Percentiles rank a stretch among this genome's conserved stretches.
phyloP scores from a whole-genome alignment of 2,888 invertebrate species.

The Scrobipalpa costella region DNA sequence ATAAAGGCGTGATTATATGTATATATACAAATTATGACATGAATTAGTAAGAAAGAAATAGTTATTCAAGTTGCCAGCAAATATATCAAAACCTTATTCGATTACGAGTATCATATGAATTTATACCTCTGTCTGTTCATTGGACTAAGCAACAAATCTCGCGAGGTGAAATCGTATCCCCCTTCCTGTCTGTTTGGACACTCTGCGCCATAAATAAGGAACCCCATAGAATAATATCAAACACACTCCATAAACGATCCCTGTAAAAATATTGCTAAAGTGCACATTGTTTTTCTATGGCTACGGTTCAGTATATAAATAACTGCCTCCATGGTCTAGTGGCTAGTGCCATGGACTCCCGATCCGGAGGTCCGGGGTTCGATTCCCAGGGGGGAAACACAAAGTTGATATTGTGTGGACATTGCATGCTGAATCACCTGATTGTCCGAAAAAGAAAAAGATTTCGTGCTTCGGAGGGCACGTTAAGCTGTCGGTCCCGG shows the following conservation, averaged over 20 bases:
- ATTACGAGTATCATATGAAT: neutral
- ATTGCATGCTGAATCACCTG: no score
- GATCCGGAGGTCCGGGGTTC: no score
- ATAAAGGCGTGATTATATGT: no score
- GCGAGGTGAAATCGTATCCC: constrained; percentile 7
- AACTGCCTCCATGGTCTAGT: no score
- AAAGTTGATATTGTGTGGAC: no score
- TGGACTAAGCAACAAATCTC: constrained; percentile 10
- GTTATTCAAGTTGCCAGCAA: neutral
- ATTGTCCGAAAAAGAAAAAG: no score
- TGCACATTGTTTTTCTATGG: neutral
- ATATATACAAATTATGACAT: no score
- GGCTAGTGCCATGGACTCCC: no score
- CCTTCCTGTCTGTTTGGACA: constrained; percentile 24
- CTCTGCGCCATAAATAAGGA: constrained; percentile 23
- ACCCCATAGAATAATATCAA: constrained; percentile 25
- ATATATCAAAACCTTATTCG: neutral
- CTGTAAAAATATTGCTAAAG: constrained; percentile 19
- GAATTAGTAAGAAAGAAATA: neutral
- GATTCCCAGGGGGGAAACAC: no score
- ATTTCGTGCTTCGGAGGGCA: no score
- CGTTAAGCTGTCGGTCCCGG: no score
- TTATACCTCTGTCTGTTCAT: neutral
- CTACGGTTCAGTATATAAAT: constrained; percentile 10
- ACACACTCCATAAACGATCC: constrained; percentile 21